Percentiles rank a stretch among this genome's conserved stretches.
Evolutionary conservation across 2,113 vertebrate genomes (phyloP).

Genomic region (Trichomycterus rosablanca): DNA sequence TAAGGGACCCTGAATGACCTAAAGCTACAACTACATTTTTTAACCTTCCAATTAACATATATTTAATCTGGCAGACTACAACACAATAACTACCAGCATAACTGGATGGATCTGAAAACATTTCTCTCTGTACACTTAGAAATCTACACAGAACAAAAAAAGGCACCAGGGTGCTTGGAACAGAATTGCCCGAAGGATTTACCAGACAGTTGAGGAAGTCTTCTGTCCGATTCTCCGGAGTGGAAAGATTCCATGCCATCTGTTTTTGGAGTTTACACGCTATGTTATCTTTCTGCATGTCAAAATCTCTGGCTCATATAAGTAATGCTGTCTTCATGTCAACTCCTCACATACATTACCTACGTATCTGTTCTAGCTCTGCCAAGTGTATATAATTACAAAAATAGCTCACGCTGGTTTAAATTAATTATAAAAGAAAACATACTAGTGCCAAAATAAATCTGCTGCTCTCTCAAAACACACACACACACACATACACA

Average conservation of each 20-base stretch:
- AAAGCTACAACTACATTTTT: slow-evolving; percentile 25
- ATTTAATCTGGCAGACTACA: slow-evolving; percentile 36
- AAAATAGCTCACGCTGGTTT: slow-evolving; percentile 37
- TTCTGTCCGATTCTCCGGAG: slow-evolving; percentile 53
- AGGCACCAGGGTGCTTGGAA: slow-evolving; percentile 51
- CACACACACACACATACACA: slow-evolving; percentile 19
- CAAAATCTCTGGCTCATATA: slow-evolving; percentile 50
- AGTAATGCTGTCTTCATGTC: slow-evolving; percentile 49
- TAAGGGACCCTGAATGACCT: slow-evolving; percentile 28
- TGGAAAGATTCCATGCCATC: slow-evolving; percentile 55
- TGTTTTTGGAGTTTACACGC: slow-evolving; percentile 55
- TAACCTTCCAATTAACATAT: slow-evolving; percentile 30
- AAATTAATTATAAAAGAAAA: slow-evolving; percentile 36
- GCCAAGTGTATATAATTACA: slow-evolving; percentile 24
- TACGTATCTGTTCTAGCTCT: slow-evolving; percentile 35
- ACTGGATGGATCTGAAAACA: slow-evolving; percentile 43
- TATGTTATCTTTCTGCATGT: slow-evolving; percentile 54
- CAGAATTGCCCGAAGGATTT: slow-evolving; percentile 53
- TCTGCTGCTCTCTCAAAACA: slow-evolving; percentile 22
- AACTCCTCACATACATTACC: slow-evolving; percentile 46
- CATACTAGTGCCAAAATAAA: slow-evolving; percentile 33
- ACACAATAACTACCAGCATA: slow-evolving; percentile 31
- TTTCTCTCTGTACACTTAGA: slow-evolving; percentile 46
- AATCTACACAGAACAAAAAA: slow-evolving; percentile 51
- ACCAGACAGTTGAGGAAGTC: slow-evolving; percentile 53